A percentile compares a stretch with the other conserved stretches of the same genome.
These are phyloP conservation scores for Champsocephalus esox DNA, from an alignment of 2,797 vertebrate genomes.

Conservation along the genomic window DNA sequence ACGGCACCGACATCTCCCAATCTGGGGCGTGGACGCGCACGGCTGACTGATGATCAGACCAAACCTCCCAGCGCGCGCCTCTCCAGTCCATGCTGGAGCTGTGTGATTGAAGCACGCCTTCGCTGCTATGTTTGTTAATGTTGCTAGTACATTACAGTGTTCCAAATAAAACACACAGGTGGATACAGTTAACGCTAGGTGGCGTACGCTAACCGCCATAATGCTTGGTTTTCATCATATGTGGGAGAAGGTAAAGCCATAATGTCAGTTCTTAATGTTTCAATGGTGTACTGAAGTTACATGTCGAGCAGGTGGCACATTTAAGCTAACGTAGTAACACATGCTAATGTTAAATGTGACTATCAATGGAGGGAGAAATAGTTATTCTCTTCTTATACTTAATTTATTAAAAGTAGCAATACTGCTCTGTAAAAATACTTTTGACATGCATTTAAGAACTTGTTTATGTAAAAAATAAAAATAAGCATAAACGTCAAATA, in stretches of 20 bases:
- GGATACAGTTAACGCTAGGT: slow-evolving; percentile 39
- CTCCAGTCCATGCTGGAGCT: background rate
- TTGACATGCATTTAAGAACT: background rate
- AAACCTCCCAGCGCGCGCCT: background rate
- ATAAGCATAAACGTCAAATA: too few species aligned
- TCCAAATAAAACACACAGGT: background rate
- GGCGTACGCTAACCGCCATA: slow-evolving; percentile 31
- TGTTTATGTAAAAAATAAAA: background rate
- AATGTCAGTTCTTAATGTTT: background rate
- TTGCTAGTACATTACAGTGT: background rate
- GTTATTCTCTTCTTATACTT: background rate
- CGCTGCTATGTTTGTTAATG: slow-evolving; percentile 10
- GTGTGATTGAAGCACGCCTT: slow-evolving; percentile 5
- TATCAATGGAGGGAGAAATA: background rate
- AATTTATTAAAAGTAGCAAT: background rate
- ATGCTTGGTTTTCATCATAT: background rate
- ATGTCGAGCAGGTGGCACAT: background rate
- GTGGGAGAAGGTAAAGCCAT: background rate
- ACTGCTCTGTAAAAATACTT: background rate
- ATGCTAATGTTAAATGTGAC: background rate
- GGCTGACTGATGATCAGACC: slow-evolving; percentile 19
- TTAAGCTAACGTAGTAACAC: background rate
- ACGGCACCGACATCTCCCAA: slow-evolving; percentile 80
- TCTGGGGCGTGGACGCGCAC: slow-evolving; percentile 72
- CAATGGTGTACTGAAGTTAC: background rate